Base-by-base conservation (phyloP, 2,797 vertebrate genomes). In the Podarcis siculus region DNA sequence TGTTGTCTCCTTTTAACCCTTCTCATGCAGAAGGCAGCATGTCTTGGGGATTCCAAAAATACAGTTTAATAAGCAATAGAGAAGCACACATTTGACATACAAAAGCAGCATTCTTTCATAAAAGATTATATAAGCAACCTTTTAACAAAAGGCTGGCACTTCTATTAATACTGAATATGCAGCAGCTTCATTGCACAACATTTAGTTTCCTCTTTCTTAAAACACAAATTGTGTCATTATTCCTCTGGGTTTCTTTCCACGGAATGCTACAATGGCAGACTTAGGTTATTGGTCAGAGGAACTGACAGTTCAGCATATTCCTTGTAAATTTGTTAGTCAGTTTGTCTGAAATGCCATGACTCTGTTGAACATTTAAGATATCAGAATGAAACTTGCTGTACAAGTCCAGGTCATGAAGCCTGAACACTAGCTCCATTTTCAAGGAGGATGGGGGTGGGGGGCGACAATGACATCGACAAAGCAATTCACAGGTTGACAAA, bases 1-100 rank as follows among this genome's bases (percentile, higher is more conserved):
- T 97, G 97, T 95, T 97, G 97, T 97, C 98, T 98, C 97, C 97
- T 95, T 94, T 98, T 98, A 98, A 99, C 98, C 98, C 98, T 96
- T 96, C 39, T 86, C 4, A 25, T 0, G 82, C 96, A 67, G 93
- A 92, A 89, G 1, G 93, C 93, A 82, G 92, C 3, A 80, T 89
- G 85, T 37, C 81, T 13, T 82, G 1, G 86, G 4, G 82, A 5
- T 1, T 91, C 89, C 2, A 86, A 55, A 90, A 85, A 91, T 82
- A 88, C 3, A 30, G 87, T 87, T 37, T 0, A 37, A 8, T 0
- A 9, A 35, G 35, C 69, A 90, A 12, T 21, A 0, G 89, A 75
- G 58, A 85, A 73, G 32, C 67, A 77, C 55, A 1, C 17, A 32
- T 61, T 87, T 93, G 86, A 75, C 77, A 87, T 89, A 69, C 3